Evolutionary conservation across 2,888 invertebrate genomes (phyloP).

Genomic region (Megamerina dolium): DNA sequence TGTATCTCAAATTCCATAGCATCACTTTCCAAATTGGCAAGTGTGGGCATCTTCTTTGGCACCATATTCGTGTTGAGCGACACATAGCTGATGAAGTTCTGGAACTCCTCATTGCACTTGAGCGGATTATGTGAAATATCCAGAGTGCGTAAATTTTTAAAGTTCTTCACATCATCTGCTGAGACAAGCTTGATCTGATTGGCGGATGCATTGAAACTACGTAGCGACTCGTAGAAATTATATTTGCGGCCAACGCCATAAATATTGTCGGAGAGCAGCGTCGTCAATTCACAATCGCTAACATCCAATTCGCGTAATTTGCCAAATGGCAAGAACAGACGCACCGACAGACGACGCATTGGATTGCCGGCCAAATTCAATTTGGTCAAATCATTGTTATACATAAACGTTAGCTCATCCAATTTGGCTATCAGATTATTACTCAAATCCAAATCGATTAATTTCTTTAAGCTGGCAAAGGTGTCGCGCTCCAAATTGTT

Average conservation of each 20-base stretch:
- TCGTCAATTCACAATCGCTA: constrained; percentile 62
- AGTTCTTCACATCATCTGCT: constrained; percentile 36
- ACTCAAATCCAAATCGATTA: constrained; percentile 66
- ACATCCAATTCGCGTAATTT: constrained; percentile 62
- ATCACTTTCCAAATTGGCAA: constrained; percentile 34
- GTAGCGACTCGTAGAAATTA: constrained; percentile 53
- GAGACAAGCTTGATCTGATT: constrained; percentile 44
- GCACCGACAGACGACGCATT: constrained; percentile 59
- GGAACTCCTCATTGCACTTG: constrained; percentile 63
- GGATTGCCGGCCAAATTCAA: constrained; percentile 69
- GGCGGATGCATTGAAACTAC: constrained; percentile 53
- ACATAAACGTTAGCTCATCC: constrained; percentile 59
- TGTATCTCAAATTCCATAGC: constrained; percentile 25
- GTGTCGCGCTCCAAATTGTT: constrained; percentile 54
- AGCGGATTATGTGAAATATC: constrained; percentile 60
- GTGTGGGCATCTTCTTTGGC: constrained; percentile 31
- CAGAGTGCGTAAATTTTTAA: constrained; percentile 50
- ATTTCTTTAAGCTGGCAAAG: constrained; percentile 54
- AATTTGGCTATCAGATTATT: constrained; percentile 61
- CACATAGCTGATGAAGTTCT: constrained; percentile 55
- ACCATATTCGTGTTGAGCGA: constrained; percentile 35
- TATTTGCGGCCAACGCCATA: constrained; percentile 37
- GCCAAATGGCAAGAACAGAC: constrained; percentile 60
- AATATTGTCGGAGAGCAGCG: constrained; percentile 59
- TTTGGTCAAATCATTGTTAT: constrained; percentile 58